Evolutionary conservation across 2,888 invertebrate species (phyloP), one percentile per base, ranked within the genome.

Genomic region (Tenthredo livida): DNA sequence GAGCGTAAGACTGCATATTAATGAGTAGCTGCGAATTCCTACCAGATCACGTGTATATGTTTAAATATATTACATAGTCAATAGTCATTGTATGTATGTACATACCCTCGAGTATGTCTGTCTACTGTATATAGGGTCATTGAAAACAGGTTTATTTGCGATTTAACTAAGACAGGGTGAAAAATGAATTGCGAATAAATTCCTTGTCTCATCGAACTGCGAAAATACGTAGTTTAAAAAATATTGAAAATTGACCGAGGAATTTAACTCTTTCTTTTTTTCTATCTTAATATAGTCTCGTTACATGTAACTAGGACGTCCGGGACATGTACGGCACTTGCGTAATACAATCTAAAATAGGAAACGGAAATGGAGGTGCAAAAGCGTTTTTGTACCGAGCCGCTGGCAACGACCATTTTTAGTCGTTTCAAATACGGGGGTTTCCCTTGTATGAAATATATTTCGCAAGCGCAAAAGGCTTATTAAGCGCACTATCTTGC

Each of bases 1-100:
- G 80, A 40, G 37, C 25, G 43, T 65, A 40, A 80, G 80, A n/a
- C 17, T 65, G 80, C 80, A 80, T 80, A 61, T 61, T 43, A 80
- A 80, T 40, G 40, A 80, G 80, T 29, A 0, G 40, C 50, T 9
- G 33, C 15, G 40, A 80, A 80, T 80, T 80, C 65, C 80, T 58
- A 37, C 43, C 10, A 54, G 77, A 77, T 77, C 54, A 77, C 47
- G 77, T 58, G 29, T 54, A 33, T 17, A 29, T 17, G 25, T 70
- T 70, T 25, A 43, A 25, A 72, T 43, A 72, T 25, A 40, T n/a
- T 43, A 43, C 25, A 61, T 43, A 43, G 40, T 61, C 61, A 25
- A 61, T 61, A 61, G 61, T 61, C 25, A 61, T 61, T 61, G 21
- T n/a, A 43, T 25, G 25, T 40, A 73, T 29, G 29, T 40, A 29